Percentiles rank a stretch among this genome's conserved stretches.
Evolutionary conservation across 2,888 invertebrate species (phyloP).

Genomic region (Diarsia dahlii): DNA sequence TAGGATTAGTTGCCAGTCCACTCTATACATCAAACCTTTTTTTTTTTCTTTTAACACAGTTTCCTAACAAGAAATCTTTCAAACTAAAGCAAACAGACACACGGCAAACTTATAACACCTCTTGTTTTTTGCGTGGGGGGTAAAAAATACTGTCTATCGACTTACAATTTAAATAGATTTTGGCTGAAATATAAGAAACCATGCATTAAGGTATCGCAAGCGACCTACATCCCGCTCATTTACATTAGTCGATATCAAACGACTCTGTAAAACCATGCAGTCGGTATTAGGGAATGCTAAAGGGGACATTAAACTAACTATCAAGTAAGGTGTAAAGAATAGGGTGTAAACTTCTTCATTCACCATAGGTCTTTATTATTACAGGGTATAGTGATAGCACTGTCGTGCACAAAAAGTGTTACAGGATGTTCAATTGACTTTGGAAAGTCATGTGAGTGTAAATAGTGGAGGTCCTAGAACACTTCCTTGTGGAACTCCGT

Average conservation of each 20-base stretch:
- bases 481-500: too few relatives aligned
- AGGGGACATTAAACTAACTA: neutral
- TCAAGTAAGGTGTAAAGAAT: too few relatives aligned
- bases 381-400: too few relatives aligned
- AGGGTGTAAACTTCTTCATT: too few relatives aligned
- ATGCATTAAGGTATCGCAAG: constrained; percentile 31
- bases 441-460: too few relatives aligned
- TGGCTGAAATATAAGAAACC: constrained; percentile 26
- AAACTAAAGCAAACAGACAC: too few relatives aligned
- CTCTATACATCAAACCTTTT: neutral
- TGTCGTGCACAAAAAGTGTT: too few relatives aligned
- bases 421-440: too few relatives aligned
- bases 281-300: neutral
- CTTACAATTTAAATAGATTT: constrained; percentile 3
- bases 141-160: neutral
- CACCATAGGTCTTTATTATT: too few relatives aligned
- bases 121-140: neutral
- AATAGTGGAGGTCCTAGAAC: too few relatives aligned
- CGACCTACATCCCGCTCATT: constrained; percentile 37
- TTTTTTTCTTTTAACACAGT: neutral
- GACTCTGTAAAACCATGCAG: constrained; percentile 45
- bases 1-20: neutral
- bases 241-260: constrained; percentile 46
- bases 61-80: too few relatives aligned
- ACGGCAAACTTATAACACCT: too few relatives aligned